Percentiles rank a stretch among this genome's conserved stretches.
Conservation (phyloP, 2,113 vertebrate species). For the Percina caprodes region DNA sequence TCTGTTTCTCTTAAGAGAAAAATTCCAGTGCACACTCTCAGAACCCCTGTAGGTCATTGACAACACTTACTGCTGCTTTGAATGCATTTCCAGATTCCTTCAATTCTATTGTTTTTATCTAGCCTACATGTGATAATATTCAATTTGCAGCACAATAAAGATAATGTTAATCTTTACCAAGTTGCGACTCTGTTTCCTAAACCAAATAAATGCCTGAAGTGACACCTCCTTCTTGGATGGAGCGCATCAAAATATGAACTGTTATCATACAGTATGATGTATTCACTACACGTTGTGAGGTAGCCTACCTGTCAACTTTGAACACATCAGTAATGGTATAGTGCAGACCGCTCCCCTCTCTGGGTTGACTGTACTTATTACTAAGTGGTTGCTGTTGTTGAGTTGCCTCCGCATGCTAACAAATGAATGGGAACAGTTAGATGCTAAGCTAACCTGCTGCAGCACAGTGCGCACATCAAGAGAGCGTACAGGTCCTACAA, state of each 20-base stretch:
- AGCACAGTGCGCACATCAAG: no score
- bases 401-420: background rate
- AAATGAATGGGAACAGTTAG: background rate
- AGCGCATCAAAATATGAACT: background rate
- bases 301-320: no score
- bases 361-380: background rate
- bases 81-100: slow-evolving; percentile 24
- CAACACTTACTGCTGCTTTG: slow-evolving; percentile 22
- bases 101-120: slow-evolving; percentile 6
- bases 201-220: slow-evolving; percentile 26
- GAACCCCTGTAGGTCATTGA: slow-evolving; percentile 22
- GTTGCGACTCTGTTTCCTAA: slow-evolving; percentile 18
- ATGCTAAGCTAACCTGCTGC: background rate
- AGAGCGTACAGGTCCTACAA: no score
- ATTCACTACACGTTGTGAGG: background rate
- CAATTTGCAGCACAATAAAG: background rate
- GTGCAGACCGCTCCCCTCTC: background rate
- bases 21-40: slow-evolving; percentile 17
- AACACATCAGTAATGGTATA: background rate
- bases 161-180: background rate
- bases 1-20: slow-evolving; percentile 22
- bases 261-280: background rate
- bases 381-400: no score
- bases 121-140: slow-evolving; percentile 10
- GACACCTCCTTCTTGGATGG: slow-evolving; percentile 6